phyloP scores from a whole-genome alignment of 2,113 vertebrate species.

The Damaliscus lunatus region DNA sequence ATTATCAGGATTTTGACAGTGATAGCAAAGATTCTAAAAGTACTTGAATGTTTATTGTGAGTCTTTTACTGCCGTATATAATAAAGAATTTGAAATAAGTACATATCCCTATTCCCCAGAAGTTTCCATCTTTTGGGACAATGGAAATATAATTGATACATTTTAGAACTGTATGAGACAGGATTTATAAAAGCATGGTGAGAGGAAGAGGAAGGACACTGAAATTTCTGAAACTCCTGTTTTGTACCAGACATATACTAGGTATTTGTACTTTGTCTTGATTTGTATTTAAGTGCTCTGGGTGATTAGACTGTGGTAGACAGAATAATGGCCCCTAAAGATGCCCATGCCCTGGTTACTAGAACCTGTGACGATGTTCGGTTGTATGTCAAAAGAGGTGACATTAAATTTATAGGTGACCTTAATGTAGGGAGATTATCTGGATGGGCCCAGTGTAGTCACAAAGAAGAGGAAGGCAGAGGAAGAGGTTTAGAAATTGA shows the following conservation, averaged over 20 bases:
- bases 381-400: background rate
- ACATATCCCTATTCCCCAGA: background rate
- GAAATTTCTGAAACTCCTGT: background rate
- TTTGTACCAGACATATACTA: background rate
- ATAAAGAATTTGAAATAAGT: slow-evolving; percentile 25
- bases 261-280: background rate
- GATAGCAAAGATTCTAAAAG: background rate
- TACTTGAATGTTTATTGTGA: background rate
- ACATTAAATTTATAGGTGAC: background rate
- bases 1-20: slow-evolving; percentile 1
- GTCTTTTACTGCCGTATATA: background rate
- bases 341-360: background rate
- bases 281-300: background rate
- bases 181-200: background rate
- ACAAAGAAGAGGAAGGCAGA: background rate
- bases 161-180: background rate
- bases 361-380: background rate
- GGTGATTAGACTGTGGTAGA: background rate
- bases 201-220: background rate
- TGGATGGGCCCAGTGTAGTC: background rate
- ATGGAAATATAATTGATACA: background rate
- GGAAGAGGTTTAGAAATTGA: background rate
- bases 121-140: background rate
- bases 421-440: background rate
- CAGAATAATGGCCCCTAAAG: background rate